phyloP scores from a whole-genome alignment of 2,888 invertebrate species.

The Tuberolachnus salignus region DNA sequence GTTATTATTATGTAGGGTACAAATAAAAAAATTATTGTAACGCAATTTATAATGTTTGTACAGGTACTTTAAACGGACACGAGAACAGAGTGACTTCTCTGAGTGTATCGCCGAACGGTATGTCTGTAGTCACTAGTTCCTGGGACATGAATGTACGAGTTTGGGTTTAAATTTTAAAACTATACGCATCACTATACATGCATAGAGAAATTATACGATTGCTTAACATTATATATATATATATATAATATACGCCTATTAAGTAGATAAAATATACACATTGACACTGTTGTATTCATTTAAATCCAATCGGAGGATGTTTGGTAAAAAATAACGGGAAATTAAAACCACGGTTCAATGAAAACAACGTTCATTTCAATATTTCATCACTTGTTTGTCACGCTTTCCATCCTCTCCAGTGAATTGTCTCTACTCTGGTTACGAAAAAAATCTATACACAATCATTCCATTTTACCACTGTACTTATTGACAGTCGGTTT shows the following conservation, averaged over 20 bases:
- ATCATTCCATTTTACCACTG: constrained; percentile 1
- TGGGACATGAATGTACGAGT: constrained; percentile 89
- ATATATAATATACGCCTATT: neutral
- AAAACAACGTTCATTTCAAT: neutral
- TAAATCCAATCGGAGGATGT: constrained; percentile 9
- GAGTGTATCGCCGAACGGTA: constrained; percentile 80
- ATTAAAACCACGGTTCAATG: constrained; percentile 42
- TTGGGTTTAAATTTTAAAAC: constrained; percentile 67
- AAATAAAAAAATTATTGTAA: no score
- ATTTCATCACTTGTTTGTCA: constrained; percentile 45
- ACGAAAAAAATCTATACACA: constrained; percentile 24
- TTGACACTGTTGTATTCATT: constrained; percentile 1
- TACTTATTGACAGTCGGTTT: neutral
- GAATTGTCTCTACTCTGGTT: neutral
- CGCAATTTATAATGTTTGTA: constrained; percentile 58
- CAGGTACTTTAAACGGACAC: constrained; percentile 79
- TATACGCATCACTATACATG: neutral
- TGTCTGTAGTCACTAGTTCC: constrained; percentile 86
- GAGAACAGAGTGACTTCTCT: constrained; percentile 89
- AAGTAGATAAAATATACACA: neutral
- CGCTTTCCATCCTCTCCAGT: constrained; percentile 50
- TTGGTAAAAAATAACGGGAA: constrained; percentile 3
- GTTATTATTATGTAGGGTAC: no score
- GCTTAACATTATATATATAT: neutral
- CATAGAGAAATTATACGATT: neutral